phyloP scores from a whole-genome alignment of 2,113 vertebrate species.

The Paralichthys olivaceus region DNA sequence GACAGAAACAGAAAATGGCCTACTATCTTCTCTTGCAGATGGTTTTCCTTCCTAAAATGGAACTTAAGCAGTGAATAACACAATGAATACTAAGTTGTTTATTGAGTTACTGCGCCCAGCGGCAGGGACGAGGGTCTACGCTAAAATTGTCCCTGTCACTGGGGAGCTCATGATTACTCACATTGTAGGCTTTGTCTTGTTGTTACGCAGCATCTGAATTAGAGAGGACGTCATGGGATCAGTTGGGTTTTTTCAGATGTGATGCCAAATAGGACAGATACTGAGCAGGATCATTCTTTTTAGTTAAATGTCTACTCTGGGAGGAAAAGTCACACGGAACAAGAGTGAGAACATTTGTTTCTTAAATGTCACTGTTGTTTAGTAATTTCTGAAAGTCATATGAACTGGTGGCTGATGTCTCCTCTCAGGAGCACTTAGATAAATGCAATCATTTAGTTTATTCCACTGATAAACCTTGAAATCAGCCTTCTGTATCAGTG shows the following conservation, averaged over 20 bases:
- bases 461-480: slow-evolving; percentile 27
- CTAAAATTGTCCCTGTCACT: slow-evolving; percentile 26
- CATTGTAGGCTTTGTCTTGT: not conserved
- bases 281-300: slow-evolving; percentile 16
- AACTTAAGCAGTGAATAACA: slow-evolving; percentile 42
- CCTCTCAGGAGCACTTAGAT: slow-evolving; percentile 1
- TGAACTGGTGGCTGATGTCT: slow-evolving; percentile 34
- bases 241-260: slow-evolving; percentile 18
- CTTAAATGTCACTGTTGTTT: slow-evolving; percentile 16
- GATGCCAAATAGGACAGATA: slow-evolving; percentile 38
- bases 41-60: slow-evolving; percentile 25
- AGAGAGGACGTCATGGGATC: slow-evolving; percentile 33
- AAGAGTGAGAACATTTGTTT: not conserved
- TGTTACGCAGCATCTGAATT: slow-evolving; percentile 33
- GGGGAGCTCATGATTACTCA: slow-evolving; percentile 25
- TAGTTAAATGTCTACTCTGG: slow-evolving; percentile 8
- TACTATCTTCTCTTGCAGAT: slow-evolving; percentile 36
- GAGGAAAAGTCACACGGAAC: slow-evolving; percentile 18
- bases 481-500: slow-evolving; percentile 20
- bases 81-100: slow-evolving; percentile 58
- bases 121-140: not conserved
- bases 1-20: slow-evolving; percentile 53
- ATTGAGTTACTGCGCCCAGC: slow-evolving; percentile 43
- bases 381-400: not conserved
- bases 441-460: slow-evolving; percentile 18